These are phyloP conservation scores for Leptodactylus fallax DNA, from an alignment of 2,797 vertebrate genomes.

Conservation along the genomic window DNA sequence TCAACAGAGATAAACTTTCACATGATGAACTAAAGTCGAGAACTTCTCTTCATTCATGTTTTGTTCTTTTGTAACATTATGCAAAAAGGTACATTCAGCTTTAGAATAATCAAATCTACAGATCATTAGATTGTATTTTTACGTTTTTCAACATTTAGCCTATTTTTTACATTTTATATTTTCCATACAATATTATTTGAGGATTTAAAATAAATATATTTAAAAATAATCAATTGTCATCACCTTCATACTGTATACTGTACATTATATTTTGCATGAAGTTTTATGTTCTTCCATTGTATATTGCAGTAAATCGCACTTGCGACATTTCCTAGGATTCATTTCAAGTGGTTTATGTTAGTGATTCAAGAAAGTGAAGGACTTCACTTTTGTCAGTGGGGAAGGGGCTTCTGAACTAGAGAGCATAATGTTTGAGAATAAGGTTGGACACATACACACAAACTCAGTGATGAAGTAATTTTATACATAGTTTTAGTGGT, in stretches of 20 bases:
- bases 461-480: no score
- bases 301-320: no score
- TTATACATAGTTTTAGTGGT: no score
- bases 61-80: not conserved
- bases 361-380: not conserved
- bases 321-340: no score
- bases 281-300: no score
- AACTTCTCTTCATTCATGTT: not conserved
- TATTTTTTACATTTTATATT: not conserved
- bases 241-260: no score
- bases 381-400: not conserved
- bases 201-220: no score
- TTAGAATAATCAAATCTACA: not conserved
- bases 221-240: no score
- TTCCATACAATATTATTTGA: no score
- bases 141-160: not conserved
- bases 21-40: constrained; percentile 19
- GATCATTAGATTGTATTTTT: not conserved
- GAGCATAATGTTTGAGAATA: not conserved
- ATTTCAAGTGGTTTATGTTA: not conserved
- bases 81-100: not conserved
- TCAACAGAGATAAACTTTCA: constrained; percentile 66
- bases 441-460: no score
- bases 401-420: not conserved
- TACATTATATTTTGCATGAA: no score